Conservation (phyloP, 2,113 vertebrate genomes). For the Corythoichthys intestinalis region DNA sequence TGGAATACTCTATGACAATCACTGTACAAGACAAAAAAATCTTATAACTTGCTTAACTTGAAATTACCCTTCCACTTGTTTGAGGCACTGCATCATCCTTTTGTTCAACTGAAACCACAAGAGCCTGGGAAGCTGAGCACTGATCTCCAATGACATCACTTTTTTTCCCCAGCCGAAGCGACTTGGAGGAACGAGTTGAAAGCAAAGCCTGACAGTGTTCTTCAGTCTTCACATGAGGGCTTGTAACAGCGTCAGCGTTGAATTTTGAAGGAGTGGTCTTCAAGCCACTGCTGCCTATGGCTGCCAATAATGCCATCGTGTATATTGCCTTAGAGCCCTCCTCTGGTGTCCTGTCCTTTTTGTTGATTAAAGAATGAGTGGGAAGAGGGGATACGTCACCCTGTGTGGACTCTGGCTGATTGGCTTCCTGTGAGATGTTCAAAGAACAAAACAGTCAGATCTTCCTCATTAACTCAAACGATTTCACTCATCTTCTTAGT, state of each 20-base stretch:
- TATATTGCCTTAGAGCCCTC: conserved; percentile 67
- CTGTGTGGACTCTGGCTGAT: conserved; percentile 13
- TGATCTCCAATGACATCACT: conserved; percentile 6
- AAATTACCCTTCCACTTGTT: conserved; percentile 37
- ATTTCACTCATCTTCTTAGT: not conserved
- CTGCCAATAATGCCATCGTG: conserved; percentile 65
- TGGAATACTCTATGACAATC: not conserved
- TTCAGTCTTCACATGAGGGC: conserved; percentile 29
- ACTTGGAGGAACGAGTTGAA: conserved; percentile 6
- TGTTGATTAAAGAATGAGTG: conserved; percentile 37
- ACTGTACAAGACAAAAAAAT: not conserved
- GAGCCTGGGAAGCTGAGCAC: not conserved
- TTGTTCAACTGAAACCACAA: conserved; percentile 24
- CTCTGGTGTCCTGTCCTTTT: conserved; percentile 51
- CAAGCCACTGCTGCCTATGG: conserved; percentile 38
- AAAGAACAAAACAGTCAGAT: not conserved
- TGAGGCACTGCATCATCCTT: not conserved
- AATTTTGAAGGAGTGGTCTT: not conserved
- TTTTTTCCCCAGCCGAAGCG: not conserved
- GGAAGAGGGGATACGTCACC: not conserved
- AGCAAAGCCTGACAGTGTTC: not conserved
- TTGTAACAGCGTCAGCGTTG: conserved; percentile 4
- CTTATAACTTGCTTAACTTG: not conserved
- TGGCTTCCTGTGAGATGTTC: conserved; percentile 14
- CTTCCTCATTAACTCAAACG: not conserved